Base-by-base conservation (phyloP, 2,888 invertebrate species). In the Mimachlamys varia region DNA sequence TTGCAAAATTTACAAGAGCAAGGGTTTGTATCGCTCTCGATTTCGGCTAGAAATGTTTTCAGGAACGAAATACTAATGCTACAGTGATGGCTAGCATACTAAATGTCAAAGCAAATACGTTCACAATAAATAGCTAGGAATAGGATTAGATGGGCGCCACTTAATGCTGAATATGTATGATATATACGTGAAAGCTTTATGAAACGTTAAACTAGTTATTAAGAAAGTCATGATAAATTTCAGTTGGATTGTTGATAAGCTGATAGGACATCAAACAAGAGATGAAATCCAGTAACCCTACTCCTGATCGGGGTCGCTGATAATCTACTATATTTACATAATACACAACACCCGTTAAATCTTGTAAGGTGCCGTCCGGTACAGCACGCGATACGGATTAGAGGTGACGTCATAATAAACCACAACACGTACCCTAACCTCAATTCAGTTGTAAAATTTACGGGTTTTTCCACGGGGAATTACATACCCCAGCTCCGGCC, bases 311-410 rank as follows among this genome's bases (percentile, higher is more conserved):
- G 12, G n/a, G 0, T 22, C 33, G 76, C 1, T 22, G 76, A 76
- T 76, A 76, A 33, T 27, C 76, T 76, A 12, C 7, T 27, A 22
- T 76, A 76, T 76, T 76, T 76, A 76, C 76, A 76, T 76, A 33
- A 76, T 33, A 76, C 27, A 76, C 12, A 76, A 76, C 76, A 22
- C 76, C 33, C 22, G 12, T 76, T 33, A 76, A 76, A 76, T 27
- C 76, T 76, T 12, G 3, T 76, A 33, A 76, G 27, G 76, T 33
- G 76, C 76, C 76, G 76, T 76, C 76, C 27, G 76, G 76, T 76
- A 76, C 76, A 76, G 33, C 76, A 76, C 76, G 76, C 76, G 76
- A 76, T 76, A 76, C 13, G 76, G 76, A 19, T 76, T 76, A 27
- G 27, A 3, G 12, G 76, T 76, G 76, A 76, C 76, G 76, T 76